These are phyloP conservation scores for Pseudachorutes palmiensis DNA, from an alignment of 1,140 invertebrate species.

Conservation along the genomic window DNA sequence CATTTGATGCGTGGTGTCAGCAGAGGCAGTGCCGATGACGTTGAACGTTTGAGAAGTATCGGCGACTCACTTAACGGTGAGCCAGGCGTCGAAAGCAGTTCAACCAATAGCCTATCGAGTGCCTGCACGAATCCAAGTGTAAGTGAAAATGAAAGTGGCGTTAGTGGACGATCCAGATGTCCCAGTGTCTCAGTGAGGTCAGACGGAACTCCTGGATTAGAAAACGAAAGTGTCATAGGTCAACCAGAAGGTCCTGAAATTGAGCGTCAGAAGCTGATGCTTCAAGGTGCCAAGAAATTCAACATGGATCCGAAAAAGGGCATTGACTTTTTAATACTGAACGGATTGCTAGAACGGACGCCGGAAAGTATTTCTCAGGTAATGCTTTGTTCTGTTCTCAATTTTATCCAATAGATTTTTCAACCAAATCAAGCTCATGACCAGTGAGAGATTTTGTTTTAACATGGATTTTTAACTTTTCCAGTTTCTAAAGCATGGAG, in stretches of 20 bases:
- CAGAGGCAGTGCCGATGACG: not conserved
- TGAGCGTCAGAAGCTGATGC: conserved; percentile 15
- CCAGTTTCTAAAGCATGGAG: conserved; percentile 46
- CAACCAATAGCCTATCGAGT: conserved; percentile 5
- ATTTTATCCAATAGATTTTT: too few species aligned
- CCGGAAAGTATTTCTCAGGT: conserved; percentile 82
- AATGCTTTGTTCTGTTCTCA: too few species aligned
- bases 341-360: conserved; percentile 78
- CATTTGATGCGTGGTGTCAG: not conserved
- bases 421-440: too few species aligned
- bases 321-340: conserved; percentile 93
- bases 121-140: conserved; percentile 1
- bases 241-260: conserved; percentile 10
- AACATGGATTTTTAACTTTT: conserved; percentile 21
- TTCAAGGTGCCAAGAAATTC: conserved; percentile 70
- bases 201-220: conserved; percentile 10
- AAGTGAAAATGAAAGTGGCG: not conserved
- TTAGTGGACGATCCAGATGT: not conserved
- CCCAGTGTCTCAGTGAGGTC: not conserved
- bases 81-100: conserved; percentile 9
- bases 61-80: conserved; percentile 2
- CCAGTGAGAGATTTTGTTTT: too few species aligned
- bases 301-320: conserved; percentile 99
- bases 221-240: not conserved
- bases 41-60: not conserved